phyloP scores from a whole-genome alignment of 2,113 vertebrate genomes.

The Pituophis catenifer region DNA sequence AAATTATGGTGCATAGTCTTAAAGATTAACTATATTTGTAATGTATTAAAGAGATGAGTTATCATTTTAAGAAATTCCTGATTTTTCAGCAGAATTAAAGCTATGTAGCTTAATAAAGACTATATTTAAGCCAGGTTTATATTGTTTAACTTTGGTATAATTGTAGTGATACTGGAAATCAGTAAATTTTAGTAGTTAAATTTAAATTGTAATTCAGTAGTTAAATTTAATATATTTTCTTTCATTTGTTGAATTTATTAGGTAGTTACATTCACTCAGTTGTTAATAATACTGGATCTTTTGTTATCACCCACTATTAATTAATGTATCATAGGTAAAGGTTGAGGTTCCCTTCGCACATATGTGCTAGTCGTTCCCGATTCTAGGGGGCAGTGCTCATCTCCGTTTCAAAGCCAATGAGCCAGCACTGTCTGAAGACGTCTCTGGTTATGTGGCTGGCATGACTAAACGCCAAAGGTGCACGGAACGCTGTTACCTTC shows the following conservation, averaged over 20 bases:
- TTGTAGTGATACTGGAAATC: constrained; percentile 43
- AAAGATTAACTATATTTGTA: constrained; percentile 47
- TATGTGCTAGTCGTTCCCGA: too few species aligned
- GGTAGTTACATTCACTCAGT: background rate
- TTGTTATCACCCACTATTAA: background rate
- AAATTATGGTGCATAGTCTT: constrained; percentile 58
- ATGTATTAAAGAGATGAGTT: constrained; percentile 44
- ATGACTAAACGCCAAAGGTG: too few species aligned
- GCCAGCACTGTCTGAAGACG: too few species aligned
- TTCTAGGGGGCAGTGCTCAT: too few species aligned
- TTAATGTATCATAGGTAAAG: background rate
- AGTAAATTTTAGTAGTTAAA: constrained; percentile 14
- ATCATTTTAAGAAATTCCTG: constrained; percentile 33
- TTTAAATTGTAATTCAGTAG: background rate
- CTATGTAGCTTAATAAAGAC: constrained; percentile 36
- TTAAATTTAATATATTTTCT: background rate
- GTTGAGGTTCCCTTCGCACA: too few species aligned
- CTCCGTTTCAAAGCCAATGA: too few species aligned
- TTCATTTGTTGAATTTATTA: background rate
- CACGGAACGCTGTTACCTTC: too few species aligned
- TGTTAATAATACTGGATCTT: background rate
- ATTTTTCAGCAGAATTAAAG: constrained; percentile 16
- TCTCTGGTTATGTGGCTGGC: too few species aligned
- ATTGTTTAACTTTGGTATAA: constrained; percentile 47
- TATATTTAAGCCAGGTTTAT: constrained; percentile 39